Evolutionary conservation across 1,140 invertebrate genomes (phyloP), one percentile per base, ranked within the genome.

Genomic region (Diploscapter pachys): DNA sequence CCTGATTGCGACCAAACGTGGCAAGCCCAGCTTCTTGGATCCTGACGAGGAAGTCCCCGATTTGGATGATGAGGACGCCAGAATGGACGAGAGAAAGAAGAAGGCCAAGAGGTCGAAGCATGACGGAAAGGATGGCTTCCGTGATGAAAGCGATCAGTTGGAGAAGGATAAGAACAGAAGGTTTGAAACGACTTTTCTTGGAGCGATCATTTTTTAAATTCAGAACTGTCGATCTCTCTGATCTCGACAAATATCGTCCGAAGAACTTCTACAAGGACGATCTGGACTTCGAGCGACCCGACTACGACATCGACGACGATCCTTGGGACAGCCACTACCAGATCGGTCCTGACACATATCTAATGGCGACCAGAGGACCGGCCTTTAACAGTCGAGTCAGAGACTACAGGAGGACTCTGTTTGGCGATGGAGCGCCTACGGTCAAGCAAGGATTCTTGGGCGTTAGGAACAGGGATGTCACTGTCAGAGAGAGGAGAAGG

Each of bases 261-360:
- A 81, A 79, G 57, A 78, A 82, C 56, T 79, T 84, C 78, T 81
- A 80, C 73, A 84, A 84, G 73, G 82, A 83, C 59, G 82, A 83
- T 54, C 61, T 67, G 54, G 81, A 82, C 11, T 76, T 71, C 31
- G 63, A 76, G 61, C 66, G 73, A 52, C 77, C 79, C 8, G 82
- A 77, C 64, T 81, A 81, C 48, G 82, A 84, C 63, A 75, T 84
- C 13, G 82, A 85, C 48, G 81, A 81, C 49, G 82, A 81, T 69
- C 76, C 75, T 54, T 86, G 85, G 85, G 83, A 86, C 63, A 62
- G 56, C 9, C 64, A 79, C 50, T 87, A 87, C 13, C 93, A 95
- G 88, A 92, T 93, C 87, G 95, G 95, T 1, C 94, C 94, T 0
- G 95, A 98, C 84, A 97, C 95, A 0, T 95, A 96, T 86, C 88